Evolutionary conservation across 2,113 vertebrate species (phyloP), one percentile per base, ranked within the genome.

Genomic region (Phyllostomus discolor): DNA sequence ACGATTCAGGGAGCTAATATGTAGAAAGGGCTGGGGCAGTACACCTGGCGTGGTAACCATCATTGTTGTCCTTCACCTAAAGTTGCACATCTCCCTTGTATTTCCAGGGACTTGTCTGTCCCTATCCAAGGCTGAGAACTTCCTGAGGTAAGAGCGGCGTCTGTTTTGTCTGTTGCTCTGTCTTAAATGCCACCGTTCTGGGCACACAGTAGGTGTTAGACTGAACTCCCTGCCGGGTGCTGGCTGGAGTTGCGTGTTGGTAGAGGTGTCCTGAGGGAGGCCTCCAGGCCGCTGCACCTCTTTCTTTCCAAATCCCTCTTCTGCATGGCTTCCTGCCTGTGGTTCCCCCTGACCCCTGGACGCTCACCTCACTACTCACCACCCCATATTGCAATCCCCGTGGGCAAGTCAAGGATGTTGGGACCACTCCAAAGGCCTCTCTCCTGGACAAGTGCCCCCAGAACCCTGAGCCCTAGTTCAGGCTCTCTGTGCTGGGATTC

Each of bases 41-140:
- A 35, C 54, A 70, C 43, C 54, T 22, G 72, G 62, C 5, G 0
- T 3, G 0, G 86, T 5, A 15, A 35, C 35, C 31, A 1, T 16
- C 26, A 9, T 7, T 48, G 28, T 46, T 72, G 20, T 80, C 84
- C 67, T 50, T 38, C 38, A n/a, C 33, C 41, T 41, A 10, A 54
- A 59, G 38, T 9, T 17, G 33, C 31, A 33, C 1, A 0, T 64
- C 43, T 88, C 28, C 35, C 43, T 52, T 12, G 5, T 10, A 43
- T 84, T 94, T 88, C 82, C 66, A 80, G 41, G 54, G 48, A 75
- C 46, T 35, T 66, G 28, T 28, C 83, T 67, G 35, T 59, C 76
- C 38, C 22, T 22, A 16, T 16, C 70, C 31, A 59, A 81, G 43
- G 50, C 22, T 15, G 50, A 85, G 62, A 84, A 22, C 78, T 70